These are phyloP conservation scores for Alligator sinensis DNA, from an alignment of 2,113 vertebrate species.

Conservation along the genomic window DNA sequence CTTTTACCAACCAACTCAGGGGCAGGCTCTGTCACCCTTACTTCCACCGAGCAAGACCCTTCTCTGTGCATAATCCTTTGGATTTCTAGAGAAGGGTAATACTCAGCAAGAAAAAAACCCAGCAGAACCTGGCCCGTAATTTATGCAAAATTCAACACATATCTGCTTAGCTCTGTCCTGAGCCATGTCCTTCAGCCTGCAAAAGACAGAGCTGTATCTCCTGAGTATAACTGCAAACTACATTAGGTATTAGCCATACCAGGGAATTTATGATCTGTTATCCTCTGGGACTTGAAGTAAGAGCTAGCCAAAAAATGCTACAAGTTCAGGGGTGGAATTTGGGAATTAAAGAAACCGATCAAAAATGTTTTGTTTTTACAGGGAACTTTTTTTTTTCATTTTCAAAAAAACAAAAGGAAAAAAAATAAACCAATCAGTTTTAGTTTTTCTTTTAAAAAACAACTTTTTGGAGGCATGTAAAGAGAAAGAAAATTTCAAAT, in stretches of 20 bases:
- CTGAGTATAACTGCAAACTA: background rate
- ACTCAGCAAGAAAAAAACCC: background rate
- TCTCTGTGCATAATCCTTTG: background rate
- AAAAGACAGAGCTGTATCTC: background rate
- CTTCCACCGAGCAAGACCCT: background rate
- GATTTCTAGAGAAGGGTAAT: rapidly evolving
- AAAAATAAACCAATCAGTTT: background rate
- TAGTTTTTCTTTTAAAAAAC: background rate
- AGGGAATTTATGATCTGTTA: background rate
- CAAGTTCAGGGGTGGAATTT: background rate
- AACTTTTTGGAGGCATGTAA: no score
- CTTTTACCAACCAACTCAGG: background rate
- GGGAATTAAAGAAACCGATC: no score
- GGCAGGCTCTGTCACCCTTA: background rate
- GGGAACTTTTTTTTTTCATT: background rate
- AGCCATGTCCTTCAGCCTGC: background rate
- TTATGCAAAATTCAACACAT: rapidly evolving
- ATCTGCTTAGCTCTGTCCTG: background rate
- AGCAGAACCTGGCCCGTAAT: background rate
- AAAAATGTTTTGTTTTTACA: background rate
- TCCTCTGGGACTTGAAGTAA: background rate
- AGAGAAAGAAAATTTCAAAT: no score
- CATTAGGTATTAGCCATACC: background rate
- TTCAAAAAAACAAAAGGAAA: background rate
- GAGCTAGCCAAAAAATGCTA: background rate